phyloP scores from a whole-genome alignment of 2,113 vertebrate species.

The Microcebus jonahi region DNA sequence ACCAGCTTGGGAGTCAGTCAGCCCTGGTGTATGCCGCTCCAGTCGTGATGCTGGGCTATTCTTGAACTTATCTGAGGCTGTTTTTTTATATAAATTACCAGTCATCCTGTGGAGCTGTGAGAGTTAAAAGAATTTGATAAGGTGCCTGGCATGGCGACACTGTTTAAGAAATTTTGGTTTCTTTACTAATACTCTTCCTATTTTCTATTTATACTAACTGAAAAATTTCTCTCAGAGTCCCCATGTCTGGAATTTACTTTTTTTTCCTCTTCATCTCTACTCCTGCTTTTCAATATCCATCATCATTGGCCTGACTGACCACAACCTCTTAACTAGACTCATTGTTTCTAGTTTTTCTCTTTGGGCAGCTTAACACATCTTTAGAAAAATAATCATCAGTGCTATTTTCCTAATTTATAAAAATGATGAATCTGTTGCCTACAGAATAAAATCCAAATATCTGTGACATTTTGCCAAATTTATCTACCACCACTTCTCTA shows the following conservation, averaged over 20 bases:
- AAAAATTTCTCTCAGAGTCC: not conserved
- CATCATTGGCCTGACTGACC: not conserved
- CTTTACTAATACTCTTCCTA: not conserved
- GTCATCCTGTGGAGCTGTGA: not conserved
- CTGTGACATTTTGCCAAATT: not conserved
- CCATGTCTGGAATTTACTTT: not conserved
- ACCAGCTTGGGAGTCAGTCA: not conserved
- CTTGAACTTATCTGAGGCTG: not conserved
- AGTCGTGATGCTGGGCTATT: not conserved
- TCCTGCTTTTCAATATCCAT: not conserved
- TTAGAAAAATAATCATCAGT: conserved; percentile 25
- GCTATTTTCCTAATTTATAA: conserved; percentile 6
- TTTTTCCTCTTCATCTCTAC: not conserved
- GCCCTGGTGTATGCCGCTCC: not conserved
- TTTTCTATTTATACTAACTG: not conserved
- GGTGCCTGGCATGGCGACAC: not conserved
- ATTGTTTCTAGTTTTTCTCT: not conserved
- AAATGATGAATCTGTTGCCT: not conserved
- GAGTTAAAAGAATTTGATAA: not conserved
- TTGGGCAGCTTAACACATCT: not conserved
- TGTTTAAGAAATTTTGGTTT: not conserved
- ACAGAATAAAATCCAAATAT: not conserved
- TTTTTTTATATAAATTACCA: conserved; percentile 19
- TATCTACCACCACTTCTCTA: not conserved
- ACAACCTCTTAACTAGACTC: not conserved